phyloP scores from a whole-genome alignment of 2,888 invertebrate species.

The Agrotis exclamationis region DNA sequence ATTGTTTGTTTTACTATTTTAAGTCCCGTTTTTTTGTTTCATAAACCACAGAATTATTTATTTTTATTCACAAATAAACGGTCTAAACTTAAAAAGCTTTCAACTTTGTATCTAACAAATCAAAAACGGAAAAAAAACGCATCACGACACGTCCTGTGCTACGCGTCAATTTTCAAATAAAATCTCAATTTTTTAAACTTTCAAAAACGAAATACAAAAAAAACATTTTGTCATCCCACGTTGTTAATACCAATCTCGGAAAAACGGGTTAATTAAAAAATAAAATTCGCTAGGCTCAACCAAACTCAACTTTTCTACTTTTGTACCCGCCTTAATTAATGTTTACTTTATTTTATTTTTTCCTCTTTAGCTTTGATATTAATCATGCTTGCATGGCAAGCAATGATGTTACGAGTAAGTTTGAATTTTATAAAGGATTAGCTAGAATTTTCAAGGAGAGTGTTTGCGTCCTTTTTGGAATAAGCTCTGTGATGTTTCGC shows the following conservation, averaged over 20 bases:
- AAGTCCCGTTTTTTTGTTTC: no score
- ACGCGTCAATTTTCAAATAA: slow-evolving; percentile 9
- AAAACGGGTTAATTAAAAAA: slow-evolving; percentile 49
- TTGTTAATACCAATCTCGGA: slow-evolving; percentile 7
- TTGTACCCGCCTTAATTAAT: slow-evolving; percentile 42
- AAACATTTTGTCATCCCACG: slow-evolving; percentile 18
- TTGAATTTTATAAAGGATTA: not conserved
- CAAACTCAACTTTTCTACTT: slow-evolving; percentile 36
- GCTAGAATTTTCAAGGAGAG: not conserved
- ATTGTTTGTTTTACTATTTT: no score
- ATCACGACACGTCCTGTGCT: not conserved
- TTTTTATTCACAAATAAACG: no score
- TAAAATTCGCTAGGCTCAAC: slow-evolving; percentile 42
- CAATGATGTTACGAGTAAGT: not conserved
- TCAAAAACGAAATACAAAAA: slow-evolving; percentile 7
- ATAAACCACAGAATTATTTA: no score
- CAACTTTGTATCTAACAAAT: no score
- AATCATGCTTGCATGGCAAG: slow-evolving; percentile 17
- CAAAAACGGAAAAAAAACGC: not conserved
- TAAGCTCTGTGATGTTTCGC: not conserved
- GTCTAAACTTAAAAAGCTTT: no score
- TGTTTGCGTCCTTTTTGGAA: not conserved
- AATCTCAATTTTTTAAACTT: not conserved
- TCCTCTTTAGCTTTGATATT: slow-evolving; percentile 19
- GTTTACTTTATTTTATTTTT: slow-evolving; percentile 28